Conservation (phyloP, 2,888 invertebrate species). For the Campoplex capitator region DNA sequence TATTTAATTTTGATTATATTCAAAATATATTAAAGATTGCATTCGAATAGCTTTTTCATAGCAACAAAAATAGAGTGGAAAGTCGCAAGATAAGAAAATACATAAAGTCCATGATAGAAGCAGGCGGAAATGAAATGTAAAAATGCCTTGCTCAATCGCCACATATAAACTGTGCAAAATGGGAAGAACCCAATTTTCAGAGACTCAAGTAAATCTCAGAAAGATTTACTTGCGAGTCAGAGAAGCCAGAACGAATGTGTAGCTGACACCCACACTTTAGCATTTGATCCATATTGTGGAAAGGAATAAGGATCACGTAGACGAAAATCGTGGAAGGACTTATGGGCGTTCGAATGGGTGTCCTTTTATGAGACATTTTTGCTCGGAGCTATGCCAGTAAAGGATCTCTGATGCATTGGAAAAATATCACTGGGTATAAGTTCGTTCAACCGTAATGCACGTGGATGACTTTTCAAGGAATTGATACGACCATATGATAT, state of each 20-base stretch:
- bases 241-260: slow-evolving; percentile 5
- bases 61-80: background rate
- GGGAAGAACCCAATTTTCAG: slow-evolving; percentile 18
- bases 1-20: background rate
- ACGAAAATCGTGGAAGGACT: slow-evolving; percentile 3
- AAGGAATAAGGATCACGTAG: slow-evolving; percentile 13
- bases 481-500: background rate
- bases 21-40: background rate
- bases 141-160: slow-evolving; percentile 24
- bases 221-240: slow-evolving; percentile 15
- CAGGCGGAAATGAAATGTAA: background rate
- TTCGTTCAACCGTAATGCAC: background rate
- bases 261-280: background rate
- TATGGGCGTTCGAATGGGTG: slow-evolving; percentile 2
- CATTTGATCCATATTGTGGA: slow-evolving; percentile 30
- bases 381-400: background rate
- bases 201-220: slow-evolving; percentile 22
- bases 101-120: background rate
- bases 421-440: background rate
- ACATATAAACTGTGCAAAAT: slow-evolving; percentile 17
- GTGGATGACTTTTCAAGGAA: background rate
- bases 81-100: background rate
- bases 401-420: background rate
- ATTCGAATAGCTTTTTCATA: background rate
- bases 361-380: background rate